These are phyloP conservation scores for Pedionomus torquatus DNA, from an alignment of 2,113 vertebrate genomes.

Conservation along the genomic window DNA sequence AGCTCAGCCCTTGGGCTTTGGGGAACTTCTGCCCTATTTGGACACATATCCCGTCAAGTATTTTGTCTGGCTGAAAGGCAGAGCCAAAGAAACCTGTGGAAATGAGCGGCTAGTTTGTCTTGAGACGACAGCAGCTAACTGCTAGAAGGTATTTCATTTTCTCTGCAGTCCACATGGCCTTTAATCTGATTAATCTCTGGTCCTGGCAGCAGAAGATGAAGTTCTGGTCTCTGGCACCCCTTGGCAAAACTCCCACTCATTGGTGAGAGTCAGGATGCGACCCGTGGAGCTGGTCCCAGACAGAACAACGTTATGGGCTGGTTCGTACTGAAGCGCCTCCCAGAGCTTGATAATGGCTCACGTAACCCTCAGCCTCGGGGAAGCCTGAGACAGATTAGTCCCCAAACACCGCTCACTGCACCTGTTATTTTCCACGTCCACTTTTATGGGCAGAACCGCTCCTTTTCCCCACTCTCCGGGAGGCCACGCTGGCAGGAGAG, in stretches of 20 bases:
- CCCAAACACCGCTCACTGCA: slow-evolving; percentile 42
- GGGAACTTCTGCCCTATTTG: slow-evolving; percentile 3
- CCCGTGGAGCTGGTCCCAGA: neutral
- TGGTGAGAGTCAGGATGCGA: neutral
- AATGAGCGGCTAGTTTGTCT: slow-evolving; percentile 8
- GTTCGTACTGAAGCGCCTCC: slow-evolving; percentile 37
- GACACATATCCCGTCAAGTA: neutral
- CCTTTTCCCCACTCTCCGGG: neutral
- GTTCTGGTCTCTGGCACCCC: neutral
- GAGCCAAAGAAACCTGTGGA: slow-evolving; percentile 35
- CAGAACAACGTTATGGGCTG: neutral
- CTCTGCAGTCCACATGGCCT: neutral
- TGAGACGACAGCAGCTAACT: neutral
- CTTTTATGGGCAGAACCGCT: neutral
- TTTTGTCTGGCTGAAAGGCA: slow-evolving; percentile 26
- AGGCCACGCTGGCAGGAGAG: neutral
- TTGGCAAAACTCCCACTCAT: neutral
- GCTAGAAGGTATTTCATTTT: slow-evolving; percentile 41
- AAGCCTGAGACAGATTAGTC: slow-evolving; percentile 19
- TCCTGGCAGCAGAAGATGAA: neutral
- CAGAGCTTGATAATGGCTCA: neutral
- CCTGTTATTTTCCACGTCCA: slow-evolving; percentile 35
- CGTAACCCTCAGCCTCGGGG: neutral
- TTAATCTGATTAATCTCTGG: slow-evolving; percentile 28
- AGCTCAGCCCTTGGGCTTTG: slow-evolving; percentile 16